Evolutionary conservation across 2,113 vertebrate genomes (phyloP).

Genomic region (Pantherophis guttatus): DNA sequence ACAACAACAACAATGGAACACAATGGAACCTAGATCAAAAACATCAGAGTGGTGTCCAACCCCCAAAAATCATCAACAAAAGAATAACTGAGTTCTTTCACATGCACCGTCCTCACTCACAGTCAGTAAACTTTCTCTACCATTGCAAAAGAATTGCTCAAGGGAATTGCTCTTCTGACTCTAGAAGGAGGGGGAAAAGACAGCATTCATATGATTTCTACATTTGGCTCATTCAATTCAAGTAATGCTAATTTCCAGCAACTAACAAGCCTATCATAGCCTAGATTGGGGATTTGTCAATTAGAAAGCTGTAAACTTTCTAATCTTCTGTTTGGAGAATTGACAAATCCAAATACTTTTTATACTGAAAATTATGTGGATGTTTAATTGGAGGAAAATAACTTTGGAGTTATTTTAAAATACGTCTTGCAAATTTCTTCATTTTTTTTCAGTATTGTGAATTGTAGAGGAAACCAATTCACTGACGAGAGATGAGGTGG

Average conservation of each 20-base stretch:
- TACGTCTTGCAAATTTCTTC: neutral
- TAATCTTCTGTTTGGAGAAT: neutral
- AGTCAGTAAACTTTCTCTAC: constrained; percentile 12
- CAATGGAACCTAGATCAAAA: neutral
- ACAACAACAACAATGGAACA: constrained; percentile 8
- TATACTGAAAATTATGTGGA: neutral
- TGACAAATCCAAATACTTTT: fast-evolving
- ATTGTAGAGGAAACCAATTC: neutral
- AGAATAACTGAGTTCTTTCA: constrained; percentile 45
- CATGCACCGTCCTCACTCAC: constrained; percentile 7
- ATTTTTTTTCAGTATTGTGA: neutral
- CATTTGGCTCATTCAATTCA: constrained; percentile 29
- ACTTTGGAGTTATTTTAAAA: neutral
- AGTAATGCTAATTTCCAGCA: constrained; percentile 27
- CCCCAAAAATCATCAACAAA: neutral
- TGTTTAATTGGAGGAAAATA: neutral
- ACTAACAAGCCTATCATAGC: neutral
- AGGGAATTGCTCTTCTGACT: constrained; percentile 23
- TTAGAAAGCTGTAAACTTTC: constrained; percentile 22
- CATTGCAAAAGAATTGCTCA: neutral
- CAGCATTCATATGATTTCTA: neutral
- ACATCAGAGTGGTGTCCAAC: neutral
- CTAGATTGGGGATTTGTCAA: neutral
- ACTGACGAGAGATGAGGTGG: neutral
- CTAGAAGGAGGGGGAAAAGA: neutral